These are phyloP conservation scores for Anguilla rostrata DNA, from an alignment of 2,113 vertebrate species.

Conservation along the genomic window DNA sequence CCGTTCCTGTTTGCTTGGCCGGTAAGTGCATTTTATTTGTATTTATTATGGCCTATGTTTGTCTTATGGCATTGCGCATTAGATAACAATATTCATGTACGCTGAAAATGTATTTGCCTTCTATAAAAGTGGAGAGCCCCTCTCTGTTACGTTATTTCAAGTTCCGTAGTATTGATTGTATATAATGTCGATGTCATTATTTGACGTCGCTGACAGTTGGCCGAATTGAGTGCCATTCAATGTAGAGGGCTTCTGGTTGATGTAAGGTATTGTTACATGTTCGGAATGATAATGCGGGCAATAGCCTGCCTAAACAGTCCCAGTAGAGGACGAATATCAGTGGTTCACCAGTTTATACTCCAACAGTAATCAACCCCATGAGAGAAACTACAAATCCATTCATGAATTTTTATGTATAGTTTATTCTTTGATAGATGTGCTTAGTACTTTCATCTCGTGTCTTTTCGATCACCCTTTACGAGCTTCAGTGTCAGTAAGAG, in stretches of 20 bases:
- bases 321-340: not conserved
- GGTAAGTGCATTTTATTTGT: slow-evolving; percentile 71
- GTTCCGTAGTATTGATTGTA: not conserved
- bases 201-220: not conserved
- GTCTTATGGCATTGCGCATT: no score
- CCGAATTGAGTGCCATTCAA: not conserved
- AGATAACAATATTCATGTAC: not conserved
- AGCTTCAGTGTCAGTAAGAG: slow-evolving; percentile 17
- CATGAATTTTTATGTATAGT: not conserved
- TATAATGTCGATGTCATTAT: not conserved
- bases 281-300: not conserved
- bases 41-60: no score
- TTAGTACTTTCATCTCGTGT: not conserved
- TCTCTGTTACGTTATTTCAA: slow-evolving; percentile 21
- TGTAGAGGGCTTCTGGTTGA: not conserved
- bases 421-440: not conserved
- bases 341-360: not conserved
- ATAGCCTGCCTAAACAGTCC: not conserved
- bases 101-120: not conserved
- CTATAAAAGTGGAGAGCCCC: not conserved
- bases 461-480: not conserved
- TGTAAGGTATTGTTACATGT: not conserved
- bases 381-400: not conserved
- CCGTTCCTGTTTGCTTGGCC: slow-evolving; percentile 95
- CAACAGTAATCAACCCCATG: not conserved